Base-by-base conservation (phyloP, 2,797 vertebrate genomes). In the Trachurus trachurus region DNA sequence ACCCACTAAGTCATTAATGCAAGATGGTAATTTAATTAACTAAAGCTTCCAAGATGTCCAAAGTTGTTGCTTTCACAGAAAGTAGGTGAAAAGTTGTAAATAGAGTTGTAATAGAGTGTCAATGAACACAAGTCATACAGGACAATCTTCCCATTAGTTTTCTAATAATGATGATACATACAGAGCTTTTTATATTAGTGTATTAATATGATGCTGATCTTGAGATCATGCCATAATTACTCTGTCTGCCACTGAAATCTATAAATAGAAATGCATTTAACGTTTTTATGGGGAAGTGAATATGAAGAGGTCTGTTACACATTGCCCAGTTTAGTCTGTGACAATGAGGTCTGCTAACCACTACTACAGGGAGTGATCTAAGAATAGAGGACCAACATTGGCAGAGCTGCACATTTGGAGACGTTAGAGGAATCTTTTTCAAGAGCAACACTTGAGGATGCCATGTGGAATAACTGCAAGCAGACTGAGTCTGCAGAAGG, bases 321-420 rank as follows among this genome's bases (percentile, higher is more conserved):
- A 83, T 74, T 86, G 76, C 40, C 74, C 63, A 60, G 69, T 83
- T 87, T 75, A 78, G 81, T 76, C 76, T 82, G 61, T 80, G 79
- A 90, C 87, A 85, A 88, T 84, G 78, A 90, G 79, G 83, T 87
- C 82, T 82, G 65, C 62, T 78, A 85, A 86, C 81, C 77, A 69
- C 87, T 83, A 86, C 80, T 80, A 87, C 81, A 84, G 80, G 53
- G 61, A 70, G 65, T 58, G 68, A 79, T 78, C 80, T 84, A 87
- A 84, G 81, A 88, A 89, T 87, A 87, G 81, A 85, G 71, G 81
- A 79, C 63, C 80, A 75, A 73, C 77, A 63, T 47, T 90, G 92
- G 78, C 82, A 80, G 47, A 22, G 72, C 59, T 37, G 62, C 47
- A 16, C 84, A 78, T 84, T 87, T 87, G 84, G 84, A 91, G 77